Evolutionary conservation across 2,888 invertebrate genomes (phyloP).

Genomic region (Diaphora mendica): DNA sequence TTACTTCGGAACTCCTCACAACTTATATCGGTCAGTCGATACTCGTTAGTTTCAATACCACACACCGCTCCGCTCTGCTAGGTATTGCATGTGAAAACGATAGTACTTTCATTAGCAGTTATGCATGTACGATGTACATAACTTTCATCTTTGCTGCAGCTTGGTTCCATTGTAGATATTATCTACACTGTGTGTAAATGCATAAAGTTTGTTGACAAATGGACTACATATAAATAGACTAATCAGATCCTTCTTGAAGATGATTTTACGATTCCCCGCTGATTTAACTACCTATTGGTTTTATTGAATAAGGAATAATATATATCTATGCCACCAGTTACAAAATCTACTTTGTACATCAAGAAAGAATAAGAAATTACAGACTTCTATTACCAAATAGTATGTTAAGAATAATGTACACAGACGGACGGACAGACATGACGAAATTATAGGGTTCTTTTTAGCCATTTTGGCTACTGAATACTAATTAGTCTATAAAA

Average conservation of each 20-base stretch:
- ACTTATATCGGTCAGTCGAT: slow-evolving; percentile 10
- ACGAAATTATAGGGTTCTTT: too few relatives aligned
- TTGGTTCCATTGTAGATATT: not conserved
- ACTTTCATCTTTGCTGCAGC: slow-evolving; percentile 36
- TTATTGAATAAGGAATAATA: too few relatives aligned
- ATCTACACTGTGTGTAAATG: not conserved
- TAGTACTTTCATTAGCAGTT: slow-evolving; percentile 37
- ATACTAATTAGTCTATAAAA: too few relatives aligned
- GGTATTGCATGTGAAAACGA: slow-evolving; percentile 34
- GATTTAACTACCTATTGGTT: too few relatives aligned
- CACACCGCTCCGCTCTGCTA: slow-evolving; percentile 19
- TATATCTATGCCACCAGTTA: too few relatives aligned
- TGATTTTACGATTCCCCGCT: not conserved
- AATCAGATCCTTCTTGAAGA: not conserved
- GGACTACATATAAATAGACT: not conserved
- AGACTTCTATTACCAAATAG: too few relatives aligned
- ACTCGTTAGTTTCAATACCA: slow-evolving; percentile 11
- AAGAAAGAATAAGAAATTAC: too few relatives aligned
- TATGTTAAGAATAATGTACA: too few relatives aligned
- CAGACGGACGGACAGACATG: too few relatives aligned
- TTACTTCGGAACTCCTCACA: slow-evolving; percentile 3
- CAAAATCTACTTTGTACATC: too few relatives aligned
- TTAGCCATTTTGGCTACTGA: too few relatives aligned
- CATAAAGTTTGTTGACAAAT: not conserved
- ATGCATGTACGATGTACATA: slow-evolving; percentile 26